Evolutionary conservation across 2,113 vertebrate species (phyloP).

Genomic region (Sapajus apella): DNA sequence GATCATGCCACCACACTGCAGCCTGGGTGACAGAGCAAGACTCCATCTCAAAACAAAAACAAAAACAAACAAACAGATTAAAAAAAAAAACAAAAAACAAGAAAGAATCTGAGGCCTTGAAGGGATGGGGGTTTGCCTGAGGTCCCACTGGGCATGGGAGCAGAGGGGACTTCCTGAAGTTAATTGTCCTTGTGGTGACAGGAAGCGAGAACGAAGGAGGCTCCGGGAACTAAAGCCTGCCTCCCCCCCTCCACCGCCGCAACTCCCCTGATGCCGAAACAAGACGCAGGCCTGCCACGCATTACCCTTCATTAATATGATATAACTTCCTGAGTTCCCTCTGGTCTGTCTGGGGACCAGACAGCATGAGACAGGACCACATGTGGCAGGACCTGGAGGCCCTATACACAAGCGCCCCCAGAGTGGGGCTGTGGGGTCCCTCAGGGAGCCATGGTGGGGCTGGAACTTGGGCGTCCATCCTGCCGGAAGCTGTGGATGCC

Average conservation of each 20-base stretch:
- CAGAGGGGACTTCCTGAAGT: neutral
- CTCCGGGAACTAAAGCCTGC: neutral
- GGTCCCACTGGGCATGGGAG: neutral
- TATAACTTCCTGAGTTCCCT: slow-evolving; percentile 51
- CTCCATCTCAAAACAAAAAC: too few relatives aligned
- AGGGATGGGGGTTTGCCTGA: neutral
- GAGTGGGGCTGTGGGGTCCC: neutral
- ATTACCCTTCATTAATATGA: slow-evolving; percentile 56
- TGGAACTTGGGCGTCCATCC: neutral
- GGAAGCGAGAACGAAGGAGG: neutral
- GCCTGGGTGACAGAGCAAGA: too few relatives aligned
- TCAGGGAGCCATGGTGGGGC: neutral
- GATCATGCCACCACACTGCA: too few relatives aligned
- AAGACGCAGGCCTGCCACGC: slow-evolving; percentile 7
- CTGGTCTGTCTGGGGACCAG: neutral
- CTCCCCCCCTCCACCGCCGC: neutral
- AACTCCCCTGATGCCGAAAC: neutral
- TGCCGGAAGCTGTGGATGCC: slow-evolving; percentile 38
- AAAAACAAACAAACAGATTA: too few relatives aligned
- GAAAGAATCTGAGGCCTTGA: neutral
- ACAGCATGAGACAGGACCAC: neutral
- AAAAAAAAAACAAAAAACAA: too few relatives aligned
- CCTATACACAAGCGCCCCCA: neutral
- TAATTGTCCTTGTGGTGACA: neutral
- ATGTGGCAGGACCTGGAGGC: neutral